Evolutionary conservation across 2,797 vertebrate genomes (phyloP), one percentile per base, ranked within the genome.

Genomic region (Ctenosaura bakeri): DNA sequence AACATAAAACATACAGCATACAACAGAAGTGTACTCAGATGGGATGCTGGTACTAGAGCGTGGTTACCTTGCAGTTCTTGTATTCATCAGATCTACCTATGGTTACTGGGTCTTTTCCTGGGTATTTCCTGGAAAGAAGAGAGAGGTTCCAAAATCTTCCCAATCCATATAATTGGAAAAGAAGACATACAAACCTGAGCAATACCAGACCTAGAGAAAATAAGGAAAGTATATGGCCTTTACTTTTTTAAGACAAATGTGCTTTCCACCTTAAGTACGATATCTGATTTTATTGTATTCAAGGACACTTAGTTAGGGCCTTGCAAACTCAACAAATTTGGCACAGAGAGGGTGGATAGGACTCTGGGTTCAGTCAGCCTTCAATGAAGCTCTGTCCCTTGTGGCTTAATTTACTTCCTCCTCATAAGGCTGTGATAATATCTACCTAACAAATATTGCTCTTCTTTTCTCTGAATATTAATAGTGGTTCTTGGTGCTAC

Each of bases 371-470:
- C 90, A 92, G 83, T 89, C 93, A 94, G 93, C 81, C 86, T 90
- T 96, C 93, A 95, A 74, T 90, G 86, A 91, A 89, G 18, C 92
- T 94, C 89, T 94, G 94, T 96, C 94, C 94, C 95, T 92, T 89
- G 95, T 95, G 95, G 90, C 95, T 96, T 96, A 95, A 96, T 96
- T 96, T 96, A 95, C 87, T 94, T 94, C 92, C 81, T 92, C 88
- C 89, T 94, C 90, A 24, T 92, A 94, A 94, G 89, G 81, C 91
- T 94, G 88, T 95, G 92, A 95, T 95, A 96, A 95, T 95, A 96
- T 94, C 93, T 95, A 94, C 93, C 93, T 94, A 87, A 94, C 93
- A 96, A 94, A 94, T 96, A 93, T 69, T 96, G 93, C 93, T 95
- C 91, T 92, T 91, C 90, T 94, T 94, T 93, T 89, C 93, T 93